phyloP scores from a whole-genome alignment of 2,888 invertebrate genomes.

The Rhamnusium bicolor region DNA sequence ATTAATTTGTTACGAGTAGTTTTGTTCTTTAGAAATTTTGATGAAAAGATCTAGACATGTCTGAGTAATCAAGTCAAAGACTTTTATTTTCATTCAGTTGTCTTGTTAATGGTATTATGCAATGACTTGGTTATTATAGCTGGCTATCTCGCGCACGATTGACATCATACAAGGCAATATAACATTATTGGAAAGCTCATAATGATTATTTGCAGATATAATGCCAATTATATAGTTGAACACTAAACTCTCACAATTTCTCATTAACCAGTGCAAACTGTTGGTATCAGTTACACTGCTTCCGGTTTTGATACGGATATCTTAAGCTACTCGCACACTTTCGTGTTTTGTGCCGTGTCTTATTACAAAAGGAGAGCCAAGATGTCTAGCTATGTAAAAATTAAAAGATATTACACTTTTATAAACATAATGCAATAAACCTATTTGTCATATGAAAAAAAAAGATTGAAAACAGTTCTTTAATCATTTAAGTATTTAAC shows the following conservation, averaged over 20 bases:
- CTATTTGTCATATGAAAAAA: too few species aligned
- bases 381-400: too few species aligned
- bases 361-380: too few species aligned
- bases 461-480: too few species aligned
- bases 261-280: neutral
- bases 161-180: slow-evolving; percentile 5
- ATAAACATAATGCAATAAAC: too few species aligned
- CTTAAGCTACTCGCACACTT: too few species aligned
- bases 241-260: slow-evolving; percentile 1
- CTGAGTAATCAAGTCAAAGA: neutral
- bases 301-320: neutral
- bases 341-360: too few species aligned
- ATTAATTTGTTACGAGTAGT: slow-evolving; percentile 8
- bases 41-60: slow-evolving; percentile 6
- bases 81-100: neutral
- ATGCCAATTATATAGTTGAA: slow-evolving; percentile 3
- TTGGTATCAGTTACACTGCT: neutral
- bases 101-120: neutral
- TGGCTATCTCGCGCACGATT: neutral
- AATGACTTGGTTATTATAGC: slow-evolving; percentile 1
- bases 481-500: too few species aligned
- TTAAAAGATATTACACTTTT: too few species aligned
- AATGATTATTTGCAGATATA: neutral
- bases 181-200: slow-evolving; percentile 9
- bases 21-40: neutral